These are phyloP conservation scores for Petrolisthes cinctipes DNA, from an alignment of 2,888 invertebrate genomes.

Conservation along the genomic window DNA sequence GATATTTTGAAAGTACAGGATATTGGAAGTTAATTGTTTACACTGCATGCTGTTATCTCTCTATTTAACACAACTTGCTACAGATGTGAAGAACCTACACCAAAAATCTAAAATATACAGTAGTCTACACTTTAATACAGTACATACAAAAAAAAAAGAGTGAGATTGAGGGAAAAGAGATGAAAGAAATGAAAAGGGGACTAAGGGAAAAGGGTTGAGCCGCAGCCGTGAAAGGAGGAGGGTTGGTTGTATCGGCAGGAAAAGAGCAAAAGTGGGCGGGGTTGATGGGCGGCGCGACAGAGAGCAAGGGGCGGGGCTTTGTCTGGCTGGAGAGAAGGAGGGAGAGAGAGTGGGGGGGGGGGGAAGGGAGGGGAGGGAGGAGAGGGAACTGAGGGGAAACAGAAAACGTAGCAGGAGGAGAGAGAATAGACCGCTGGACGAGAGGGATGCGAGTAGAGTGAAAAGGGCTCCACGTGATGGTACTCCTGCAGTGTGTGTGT, in stretches of 20 bases:
- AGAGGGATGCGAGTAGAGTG: constrained; percentile 10
- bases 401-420: constrained; percentile 39
- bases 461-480: constrained; percentile 30
- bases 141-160: neutral
- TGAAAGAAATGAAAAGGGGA: neutral
- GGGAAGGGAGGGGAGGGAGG: neutral
- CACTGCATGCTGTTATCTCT: neutral
- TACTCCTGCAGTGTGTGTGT: constrained; percentile 20
- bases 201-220: too few relatives aligned
- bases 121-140: too few relatives aligned
- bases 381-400: constrained; percentile 41
- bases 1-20: neutral
- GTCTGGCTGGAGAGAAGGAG: constrained; percentile 34
- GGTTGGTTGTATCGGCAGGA: neutral
- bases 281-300: constrained; percentile 34
- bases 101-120: neutral
- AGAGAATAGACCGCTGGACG: constrained; percentile 4
- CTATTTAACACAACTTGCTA: too few relatives aligned
- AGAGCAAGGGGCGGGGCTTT: constrained; percentile 46
- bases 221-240: neutral
- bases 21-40: neutral
- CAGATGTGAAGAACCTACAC: too few relatives aligned
- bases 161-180: constrained; percentile 6
- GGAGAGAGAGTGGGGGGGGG: constrained; percentile 14
- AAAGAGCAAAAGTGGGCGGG: constrained; percentile 37